Percentiles rank a stretch among this genome's conserved stretches.
These are phyloP conservation scores for Drosophila niveifrons DNA, from an alignment of 2,888 invertebrate genomes.

Conservation along the genomic window DNA sequence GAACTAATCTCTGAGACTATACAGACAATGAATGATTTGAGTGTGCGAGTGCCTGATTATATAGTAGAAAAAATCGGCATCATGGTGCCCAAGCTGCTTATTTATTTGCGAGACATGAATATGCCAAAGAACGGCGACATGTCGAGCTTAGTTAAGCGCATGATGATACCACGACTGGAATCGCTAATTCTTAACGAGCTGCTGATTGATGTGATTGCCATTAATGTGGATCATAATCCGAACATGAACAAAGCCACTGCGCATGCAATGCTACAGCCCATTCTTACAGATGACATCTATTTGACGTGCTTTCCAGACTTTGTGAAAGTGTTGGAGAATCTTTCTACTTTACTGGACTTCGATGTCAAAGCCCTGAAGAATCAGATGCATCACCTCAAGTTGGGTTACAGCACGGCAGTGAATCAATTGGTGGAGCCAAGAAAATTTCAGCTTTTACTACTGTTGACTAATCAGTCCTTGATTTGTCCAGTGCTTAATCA, in stretches of 20 bases:
- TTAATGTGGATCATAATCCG: slow-evolving; percentile 21
- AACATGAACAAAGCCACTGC: neutral
- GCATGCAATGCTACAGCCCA: slow-evolving; percentile 35
- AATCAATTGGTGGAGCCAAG: slow-evolving; percentile 22
- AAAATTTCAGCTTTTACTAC: slow-evolving; percentile 7
- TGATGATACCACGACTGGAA: slow-evolving; percentile 70
- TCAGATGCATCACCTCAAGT: slow-evolving; percentile 35
- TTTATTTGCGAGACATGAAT: slow-evolving; percentile 32
- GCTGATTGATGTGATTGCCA: slow-evolving; percentile 55
- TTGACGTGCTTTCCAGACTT: slow-evolving; percentile 48
- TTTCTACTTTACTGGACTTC: neutral
- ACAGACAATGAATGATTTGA: slow-evolving; percentile 33
- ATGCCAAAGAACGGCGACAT: neutral
- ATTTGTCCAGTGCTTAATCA: slow-evolving; percentile 68
- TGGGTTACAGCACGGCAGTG: slow-evolving; percentile 41
- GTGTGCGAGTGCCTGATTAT: slow-evolving; percentile 19
- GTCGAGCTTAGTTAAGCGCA: slow-evolving; percentile 17
- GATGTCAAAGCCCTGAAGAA: slow-evolving; percentile 23
- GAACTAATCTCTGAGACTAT: slow-evolving; percentile 50
- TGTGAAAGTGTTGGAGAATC: slow-evolving; percentile 16
- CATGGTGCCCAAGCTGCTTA: slow-evolving; percentile 45
- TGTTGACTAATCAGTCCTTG: slow-evolving; percentile 41
- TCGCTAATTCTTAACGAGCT: slow-evolving; percentile 70
- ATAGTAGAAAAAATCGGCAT: slow-evolving; percentile 44
- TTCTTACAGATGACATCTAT: slow-evolving; percentile 63